Percentiles rank a stretch among this genome's conserved stretches.
phyloP scores from a whole-genome alignment of 1,140 invertebrate species.

The Drosophila erecta region DNA sequence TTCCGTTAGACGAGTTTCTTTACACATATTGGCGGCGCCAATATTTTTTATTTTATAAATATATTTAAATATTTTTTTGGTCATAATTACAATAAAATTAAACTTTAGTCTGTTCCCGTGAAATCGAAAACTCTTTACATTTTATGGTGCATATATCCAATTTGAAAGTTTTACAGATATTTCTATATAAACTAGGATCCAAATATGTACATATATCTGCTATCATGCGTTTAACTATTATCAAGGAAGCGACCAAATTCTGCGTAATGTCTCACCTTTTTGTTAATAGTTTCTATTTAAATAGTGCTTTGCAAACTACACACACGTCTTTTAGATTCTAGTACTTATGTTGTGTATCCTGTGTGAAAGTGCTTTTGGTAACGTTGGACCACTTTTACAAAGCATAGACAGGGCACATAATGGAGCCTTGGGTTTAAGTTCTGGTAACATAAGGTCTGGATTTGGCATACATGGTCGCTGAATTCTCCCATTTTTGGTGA shows the following conservation, averaged over 20 bases:
- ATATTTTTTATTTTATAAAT: no score
- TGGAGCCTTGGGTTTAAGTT: not conserved
- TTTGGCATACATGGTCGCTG: slow-evolving; percentile 8
- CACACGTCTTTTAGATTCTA: slow-evolving; percentile 12
- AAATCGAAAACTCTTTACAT: not conserved
- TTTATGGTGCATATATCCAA: slow-evolving; percentile 6
- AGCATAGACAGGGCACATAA: not conserved
- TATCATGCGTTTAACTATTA: not conserved
- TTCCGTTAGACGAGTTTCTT: no score
- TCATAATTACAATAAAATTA: slow-evolving; percentile 7
- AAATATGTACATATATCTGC: not conserved
- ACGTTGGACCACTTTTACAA: not conserved
- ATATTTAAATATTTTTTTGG: no score
- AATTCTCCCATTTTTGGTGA: not conserved
- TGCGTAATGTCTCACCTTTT: slow-evolving; percentile 9
- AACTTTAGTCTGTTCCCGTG: not conserved
- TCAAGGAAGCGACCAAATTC: not conserved
- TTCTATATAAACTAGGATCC: slow-evolving; percentile 13
- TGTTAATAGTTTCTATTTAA: not conserved
- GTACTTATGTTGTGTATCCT: slow-evolving; percentile 35
- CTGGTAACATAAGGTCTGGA: not conserved
- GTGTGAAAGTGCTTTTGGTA: slow-evolving; percentile 13
- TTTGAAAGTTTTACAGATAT: not conserved
- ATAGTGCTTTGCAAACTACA: no score
- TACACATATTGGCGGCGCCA: no score